A percentile compares a stretch with the other conserved stretches of the same genome.
These are phyloP conservation scores for Junonia oenone DNA, from an alignment of 2,888 invertebrate genomes.

Conservation along the genomic window DNA sequence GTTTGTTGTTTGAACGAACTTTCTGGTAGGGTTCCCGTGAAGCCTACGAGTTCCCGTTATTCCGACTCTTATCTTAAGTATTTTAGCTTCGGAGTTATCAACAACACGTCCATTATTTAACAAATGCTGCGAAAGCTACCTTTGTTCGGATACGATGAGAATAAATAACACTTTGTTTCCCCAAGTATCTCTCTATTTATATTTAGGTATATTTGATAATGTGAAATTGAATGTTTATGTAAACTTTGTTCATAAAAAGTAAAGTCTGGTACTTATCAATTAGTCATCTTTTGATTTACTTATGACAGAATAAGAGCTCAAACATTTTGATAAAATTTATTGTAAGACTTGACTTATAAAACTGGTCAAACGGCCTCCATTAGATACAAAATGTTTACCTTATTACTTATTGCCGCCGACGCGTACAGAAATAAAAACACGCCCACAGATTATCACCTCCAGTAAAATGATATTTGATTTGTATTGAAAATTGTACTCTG, in stretches of 20 bases:
- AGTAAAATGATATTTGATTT: constrained; percentile 40
- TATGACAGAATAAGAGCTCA: background rate
- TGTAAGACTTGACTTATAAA: constrained; percentile 30
- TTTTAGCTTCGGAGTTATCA: constrained; percentile 37
- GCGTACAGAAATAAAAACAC: constrained; percentile 63
- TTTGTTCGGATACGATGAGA: constrained; percentile 16
- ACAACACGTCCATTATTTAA: constrained; percentile 30
- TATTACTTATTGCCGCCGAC: constrained; percentile 67
- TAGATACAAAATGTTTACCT: constrained; percentile 66
- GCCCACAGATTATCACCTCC: constrained; percentile 48
- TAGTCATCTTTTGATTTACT: background rate
- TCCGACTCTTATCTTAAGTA: constrained; percentile 43
- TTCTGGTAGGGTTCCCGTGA: constrained; percentile 31
- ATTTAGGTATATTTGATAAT: too few relatives aligned
- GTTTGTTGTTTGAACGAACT: constrained; percentile 38
- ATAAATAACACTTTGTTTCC: constrained; percentile 14
- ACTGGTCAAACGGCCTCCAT: constrained; percentile 51
- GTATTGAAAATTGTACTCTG: constrained; percentile 34
- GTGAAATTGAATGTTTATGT: too few relatives aligned
- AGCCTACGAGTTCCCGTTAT: constrained; percentile 40
- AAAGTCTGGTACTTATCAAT: background rate
- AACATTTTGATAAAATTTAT: constrained; percentile 15
- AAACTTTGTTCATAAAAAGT: too few relatives aligned
- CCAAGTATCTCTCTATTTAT: too few relatives aligned
- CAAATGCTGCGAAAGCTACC: constrained; percentile 23